A percentile compares a stretch with the other conserved stretches of the same genome.
Conservation (phyloP, 2,888 invertebrate species). For the Cheilosia vernalis region DNA sequence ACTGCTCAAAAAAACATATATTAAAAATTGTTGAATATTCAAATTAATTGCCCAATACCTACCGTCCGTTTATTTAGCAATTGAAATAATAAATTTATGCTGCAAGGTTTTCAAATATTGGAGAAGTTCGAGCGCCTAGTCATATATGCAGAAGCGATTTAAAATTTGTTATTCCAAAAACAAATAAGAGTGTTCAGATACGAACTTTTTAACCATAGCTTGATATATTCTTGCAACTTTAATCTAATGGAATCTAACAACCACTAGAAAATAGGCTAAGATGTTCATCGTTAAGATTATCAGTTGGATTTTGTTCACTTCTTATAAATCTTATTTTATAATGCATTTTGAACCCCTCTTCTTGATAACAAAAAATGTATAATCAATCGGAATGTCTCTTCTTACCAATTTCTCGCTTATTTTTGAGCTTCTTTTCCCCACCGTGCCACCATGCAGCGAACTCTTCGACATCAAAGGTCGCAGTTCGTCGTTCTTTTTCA, state of each 20-base stretch:
- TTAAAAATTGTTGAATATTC: too few species aligned
- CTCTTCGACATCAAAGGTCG: slow-evolving; percentile 88
- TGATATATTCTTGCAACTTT: too few species aligned
- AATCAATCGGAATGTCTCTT: background rate
- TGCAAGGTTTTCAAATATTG: background rate
- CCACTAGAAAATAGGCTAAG: background rate
- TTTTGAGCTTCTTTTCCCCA: slow-evolving; percentile 87
- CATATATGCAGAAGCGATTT: too few species aligned
- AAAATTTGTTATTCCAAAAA: too few species aligned
- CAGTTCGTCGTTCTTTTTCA: slow-evolving; percentile 78
- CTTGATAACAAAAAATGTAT: background rate
- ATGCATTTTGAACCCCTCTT: background rate
- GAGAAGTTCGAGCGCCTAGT: too few species aligned
- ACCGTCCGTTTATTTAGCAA: background rate
- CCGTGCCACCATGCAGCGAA: slow-evolving; percentile 91
- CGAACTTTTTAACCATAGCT: too few species aligned
- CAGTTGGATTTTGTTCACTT: too few species aligned
- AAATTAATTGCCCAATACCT: background rate
- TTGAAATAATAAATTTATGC: background rate
- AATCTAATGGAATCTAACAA: background rate
- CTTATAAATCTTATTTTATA: background rate
- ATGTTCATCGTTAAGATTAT: background rate
- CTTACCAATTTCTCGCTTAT: slow-evolving; percentile 84
- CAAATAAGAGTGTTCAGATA: too few species aligned
- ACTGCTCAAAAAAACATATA: too few species aligned